phyloP scores from a whole-genome alignment of 2,888 invertebrate genomes.

The Coelopa pilipes region DNA sequence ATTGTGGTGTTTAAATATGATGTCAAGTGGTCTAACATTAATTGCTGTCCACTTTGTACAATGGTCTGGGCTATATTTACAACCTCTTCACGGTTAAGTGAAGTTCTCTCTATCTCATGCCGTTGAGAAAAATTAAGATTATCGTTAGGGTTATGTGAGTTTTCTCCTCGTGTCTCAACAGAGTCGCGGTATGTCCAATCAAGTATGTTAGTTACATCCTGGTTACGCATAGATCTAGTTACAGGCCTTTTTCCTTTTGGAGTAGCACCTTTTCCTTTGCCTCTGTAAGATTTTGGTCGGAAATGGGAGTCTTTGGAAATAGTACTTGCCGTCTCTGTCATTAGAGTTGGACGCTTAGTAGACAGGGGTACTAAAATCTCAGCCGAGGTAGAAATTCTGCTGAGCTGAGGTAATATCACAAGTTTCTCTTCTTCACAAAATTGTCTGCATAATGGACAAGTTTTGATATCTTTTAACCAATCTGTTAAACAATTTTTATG shows the following conservation, averaged over 20 bases:
- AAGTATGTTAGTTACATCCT: background rate
- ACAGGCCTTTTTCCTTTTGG: background rate
- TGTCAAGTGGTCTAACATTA: background rate
- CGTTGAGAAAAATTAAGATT: background rate
- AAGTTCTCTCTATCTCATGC: background rate
- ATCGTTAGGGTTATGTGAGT: too few species aligned
- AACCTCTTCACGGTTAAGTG: background rate
- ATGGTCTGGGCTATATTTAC: constrained; percentile 1
- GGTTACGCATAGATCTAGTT: constrained; percentile 1
- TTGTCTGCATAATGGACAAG: background rate
- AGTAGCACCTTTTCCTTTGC: constrained; percentile 1
- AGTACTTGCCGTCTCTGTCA: background rate
- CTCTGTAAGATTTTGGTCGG: background rate
- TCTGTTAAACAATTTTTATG: constrained; percentile 4
- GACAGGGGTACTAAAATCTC: background rate
- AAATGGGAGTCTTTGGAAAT: background rate
- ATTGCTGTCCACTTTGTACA: constrained; percentile 6
- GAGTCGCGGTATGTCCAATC: background rate
- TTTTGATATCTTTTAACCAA: background rate
- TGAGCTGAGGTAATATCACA: background rate
- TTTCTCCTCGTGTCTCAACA: background rate
- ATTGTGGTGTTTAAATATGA: constrained; percentile 3
- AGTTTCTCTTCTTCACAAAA: background rate
- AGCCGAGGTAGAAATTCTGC: background rate
- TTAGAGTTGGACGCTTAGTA: background rate